Conservation (phyloP, 92 coral and sea anemone genomes). For the Phenganax marumi region DNA sequence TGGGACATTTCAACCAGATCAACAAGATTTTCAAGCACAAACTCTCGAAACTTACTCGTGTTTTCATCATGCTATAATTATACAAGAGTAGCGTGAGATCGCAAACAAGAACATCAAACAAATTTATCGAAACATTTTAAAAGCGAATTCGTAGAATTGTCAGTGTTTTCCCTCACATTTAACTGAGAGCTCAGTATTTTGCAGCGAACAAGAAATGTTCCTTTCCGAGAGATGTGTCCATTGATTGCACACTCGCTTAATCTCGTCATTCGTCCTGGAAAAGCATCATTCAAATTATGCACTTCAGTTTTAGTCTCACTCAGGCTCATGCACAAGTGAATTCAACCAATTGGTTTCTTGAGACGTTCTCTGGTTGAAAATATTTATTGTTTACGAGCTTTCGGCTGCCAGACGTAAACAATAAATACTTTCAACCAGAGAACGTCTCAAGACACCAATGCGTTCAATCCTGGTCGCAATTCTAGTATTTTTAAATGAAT, state of each 20-base stretch:
- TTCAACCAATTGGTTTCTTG: no score
- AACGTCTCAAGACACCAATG: no score
- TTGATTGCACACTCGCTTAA: background rate
- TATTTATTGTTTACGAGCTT: no score
- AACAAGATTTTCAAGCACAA: conserved; percentile 64
- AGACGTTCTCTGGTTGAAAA: no score
- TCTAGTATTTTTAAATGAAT: no score
- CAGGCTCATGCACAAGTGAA: no score
- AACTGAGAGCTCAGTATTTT: conserved; percentile 21
- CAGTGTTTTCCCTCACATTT: conserved; percentile 15
- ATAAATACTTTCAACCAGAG: no score
- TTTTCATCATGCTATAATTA: conserved; percentile 22
- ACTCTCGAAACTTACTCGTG: conserved; percentile 1
- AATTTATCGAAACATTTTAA: background rate
- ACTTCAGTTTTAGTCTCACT: no score
- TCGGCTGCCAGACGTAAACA: no score
- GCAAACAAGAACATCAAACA: no score
- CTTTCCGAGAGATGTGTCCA: conserved; percentile 57
- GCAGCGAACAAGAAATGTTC: conserved; percentile 40
- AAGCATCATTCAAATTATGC: no score
- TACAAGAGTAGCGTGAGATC: background rate
- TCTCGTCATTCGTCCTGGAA: background rate
- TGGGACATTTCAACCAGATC: conserved; percentile 64
- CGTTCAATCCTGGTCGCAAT: no score
- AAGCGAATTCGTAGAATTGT: background rate